phyloP scores from a whole-genome alignment of 2,888 invertebrate species.

The Pseudococcus longispinus region DNA sequence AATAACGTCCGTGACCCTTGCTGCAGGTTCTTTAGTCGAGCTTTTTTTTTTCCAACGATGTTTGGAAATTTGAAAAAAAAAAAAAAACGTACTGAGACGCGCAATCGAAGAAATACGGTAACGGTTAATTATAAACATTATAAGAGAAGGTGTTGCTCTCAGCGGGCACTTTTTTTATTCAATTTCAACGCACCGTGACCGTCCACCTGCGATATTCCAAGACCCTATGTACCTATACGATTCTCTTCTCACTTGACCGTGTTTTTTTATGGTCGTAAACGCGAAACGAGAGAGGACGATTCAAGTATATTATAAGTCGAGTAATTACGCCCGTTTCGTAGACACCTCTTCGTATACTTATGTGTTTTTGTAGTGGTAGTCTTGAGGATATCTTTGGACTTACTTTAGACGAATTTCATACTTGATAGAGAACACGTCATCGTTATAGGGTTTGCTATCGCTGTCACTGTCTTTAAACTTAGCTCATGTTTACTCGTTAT shows the following conservation, averaged over 20 bases:
- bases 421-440: slow-evolving; percentile 10
- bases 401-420: background rate
- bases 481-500: background rate
- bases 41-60: background rate
- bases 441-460: background rate
- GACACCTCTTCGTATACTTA: background rate
- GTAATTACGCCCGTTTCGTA: background rate
- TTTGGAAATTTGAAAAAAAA: background rate
- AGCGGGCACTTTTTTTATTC: slow-evolving; percentile 44
- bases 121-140: slow-evolving; percentile 44
- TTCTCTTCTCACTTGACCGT: slow-evolving; percentile 23
- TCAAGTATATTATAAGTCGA: background rate
- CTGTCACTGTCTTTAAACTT: background rate
- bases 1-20: background rate
- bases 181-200: slow-evolving; percentile 47
- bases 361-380: background rate
- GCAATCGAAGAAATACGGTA: background rate
- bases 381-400: background rate
- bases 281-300: background rate
- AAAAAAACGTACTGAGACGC: too few relatives aligned
- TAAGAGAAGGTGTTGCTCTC: slow-evolving; percentile 11
- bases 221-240: background rate
- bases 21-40: background rate
- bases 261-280: background rate
- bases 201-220: slow-evolving; percentile 37